These are phyloP conservation scores for Strigops habroptila DNA, from an alignment of 2,113 vertebrate genomes.

Conservation along the genomic window DNA sequence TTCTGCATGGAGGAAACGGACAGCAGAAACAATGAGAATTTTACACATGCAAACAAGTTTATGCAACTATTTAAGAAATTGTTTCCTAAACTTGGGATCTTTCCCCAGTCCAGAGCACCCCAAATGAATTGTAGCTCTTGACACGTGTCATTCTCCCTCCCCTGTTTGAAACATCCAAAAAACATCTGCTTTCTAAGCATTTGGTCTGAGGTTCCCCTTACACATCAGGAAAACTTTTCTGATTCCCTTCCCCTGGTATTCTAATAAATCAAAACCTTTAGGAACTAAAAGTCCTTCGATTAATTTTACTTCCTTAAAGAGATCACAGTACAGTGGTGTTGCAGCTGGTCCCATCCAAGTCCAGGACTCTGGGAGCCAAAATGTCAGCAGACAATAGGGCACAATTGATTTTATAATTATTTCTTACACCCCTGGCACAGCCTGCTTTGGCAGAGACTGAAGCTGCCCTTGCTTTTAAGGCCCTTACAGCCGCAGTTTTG, in stretches of 20 bases:
- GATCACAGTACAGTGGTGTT: background rate
- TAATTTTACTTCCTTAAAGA: background rate
- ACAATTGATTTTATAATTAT: fast-evolving
- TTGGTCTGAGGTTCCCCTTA: background rate
- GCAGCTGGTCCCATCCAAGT: background rate
- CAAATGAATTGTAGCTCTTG: background rate
- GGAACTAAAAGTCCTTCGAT: background rate
- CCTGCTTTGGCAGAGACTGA: background rate
- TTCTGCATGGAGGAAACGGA: background rate
- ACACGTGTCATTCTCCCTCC: background rate
- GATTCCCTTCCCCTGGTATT: background rate
- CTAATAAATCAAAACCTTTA: background rate
- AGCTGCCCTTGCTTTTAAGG: background rate
- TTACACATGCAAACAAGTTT: background rate
- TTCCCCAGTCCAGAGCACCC: background rate
- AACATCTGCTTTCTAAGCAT: background rate
- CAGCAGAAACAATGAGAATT: background rate
- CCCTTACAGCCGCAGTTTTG: background rate
- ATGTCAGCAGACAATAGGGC: background rate
- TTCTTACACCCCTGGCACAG: fast-evolving
- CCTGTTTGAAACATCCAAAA: background rate
- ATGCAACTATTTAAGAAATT: background rate
- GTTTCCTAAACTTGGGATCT: background rate
- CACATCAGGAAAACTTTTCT: background rate
- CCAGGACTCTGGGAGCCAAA: background rate